Conservation (phyloP, 2,113 vertebrate species). For the Hemicordylus capensis region DNA sequence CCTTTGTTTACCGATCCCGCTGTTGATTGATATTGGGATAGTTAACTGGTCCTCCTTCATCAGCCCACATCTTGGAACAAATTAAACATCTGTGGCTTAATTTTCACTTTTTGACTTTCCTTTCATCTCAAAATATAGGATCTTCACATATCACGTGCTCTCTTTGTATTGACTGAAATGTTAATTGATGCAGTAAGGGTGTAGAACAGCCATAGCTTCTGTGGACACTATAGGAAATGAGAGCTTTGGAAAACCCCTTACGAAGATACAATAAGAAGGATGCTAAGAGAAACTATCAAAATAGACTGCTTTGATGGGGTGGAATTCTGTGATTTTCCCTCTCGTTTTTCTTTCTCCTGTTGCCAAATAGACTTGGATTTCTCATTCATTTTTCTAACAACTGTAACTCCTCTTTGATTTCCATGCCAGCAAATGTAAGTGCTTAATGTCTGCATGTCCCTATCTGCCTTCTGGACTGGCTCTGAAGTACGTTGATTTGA, state of each 20-base stretch:
- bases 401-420: conserved; percentile 19
- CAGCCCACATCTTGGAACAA: conserved; percentile 40
- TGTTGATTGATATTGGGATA: neutral
- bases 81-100: conserved; percentile 33
- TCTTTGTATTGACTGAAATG: neutral
- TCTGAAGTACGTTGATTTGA: conserved; percentile 24
- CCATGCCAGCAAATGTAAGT: conserved; percentile 19
- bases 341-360: neutral
- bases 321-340: conserved; percentile 1
- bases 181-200: neutral
- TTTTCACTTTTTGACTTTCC: neutral
- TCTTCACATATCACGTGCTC: neutral
- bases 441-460: neutral
- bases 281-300: conserved; percentile 12
- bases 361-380: conserved; percentile 1
- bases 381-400: neutral
- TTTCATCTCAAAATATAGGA: neutral
- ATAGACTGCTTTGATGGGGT: neutral
- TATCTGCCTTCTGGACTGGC: neutral
- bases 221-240: conserved; percentile 17
- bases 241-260: neutral
- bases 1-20: neutral
- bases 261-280: neutral
- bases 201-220: conserved; percentile 13
- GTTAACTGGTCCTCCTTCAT: conserved; percentile 12